These are phyloP conservation scores for Drosophila peninsularis DNA, from an alignment of 2,888 invertebrate genomes.

Conservation along the genomic window DNA sequence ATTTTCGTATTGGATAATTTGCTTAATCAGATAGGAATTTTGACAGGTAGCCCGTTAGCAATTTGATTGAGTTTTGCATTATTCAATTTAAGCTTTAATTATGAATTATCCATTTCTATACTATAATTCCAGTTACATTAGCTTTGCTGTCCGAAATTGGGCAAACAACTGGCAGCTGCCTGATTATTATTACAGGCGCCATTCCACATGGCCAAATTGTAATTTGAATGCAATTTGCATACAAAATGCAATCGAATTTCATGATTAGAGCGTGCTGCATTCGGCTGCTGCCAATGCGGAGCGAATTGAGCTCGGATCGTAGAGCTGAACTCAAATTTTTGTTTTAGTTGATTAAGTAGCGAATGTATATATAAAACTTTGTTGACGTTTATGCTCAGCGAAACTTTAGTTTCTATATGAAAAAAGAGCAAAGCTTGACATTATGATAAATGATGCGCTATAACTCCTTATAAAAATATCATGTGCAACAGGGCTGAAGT, in stretches of 20 bases:
- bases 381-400: background rate
- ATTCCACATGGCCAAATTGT: slow-evolving; percentile 12
- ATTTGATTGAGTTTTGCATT: background rate
- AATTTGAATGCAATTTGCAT: slow-evolving; percentile 33
- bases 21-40: background rate
- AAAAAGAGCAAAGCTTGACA: background rate
- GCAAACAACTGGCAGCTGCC: slow-evolving; percentile 4
- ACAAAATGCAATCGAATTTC: slow-evolving; percentile 18
- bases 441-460: slow-evolving; percentile 1
- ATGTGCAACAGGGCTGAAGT: slow-evolving; percentile 4
- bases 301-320: too few relatives aligned
- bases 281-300: background rate
- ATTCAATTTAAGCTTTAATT: slow-evolving; percentile 9
- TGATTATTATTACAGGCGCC: slow-evolving; percentile 10
- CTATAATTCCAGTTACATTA: slow-evolving; percentile 4
- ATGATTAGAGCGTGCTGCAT: slow-evolving; percentile 8
- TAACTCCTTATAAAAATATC: slow-evolving; percentile 3
- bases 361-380: background rate
- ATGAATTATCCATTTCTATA: background rate
- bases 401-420: slow-evolving; percentile 1
- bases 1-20: background rate
- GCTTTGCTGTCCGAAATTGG: background rate
- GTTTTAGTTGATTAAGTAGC: background rate
- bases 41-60: background rate
- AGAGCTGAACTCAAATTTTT: background rate